Conservation (phyloP, 2,113 vertebrate genomes). For the Hippocampus barbouri region DNA sequence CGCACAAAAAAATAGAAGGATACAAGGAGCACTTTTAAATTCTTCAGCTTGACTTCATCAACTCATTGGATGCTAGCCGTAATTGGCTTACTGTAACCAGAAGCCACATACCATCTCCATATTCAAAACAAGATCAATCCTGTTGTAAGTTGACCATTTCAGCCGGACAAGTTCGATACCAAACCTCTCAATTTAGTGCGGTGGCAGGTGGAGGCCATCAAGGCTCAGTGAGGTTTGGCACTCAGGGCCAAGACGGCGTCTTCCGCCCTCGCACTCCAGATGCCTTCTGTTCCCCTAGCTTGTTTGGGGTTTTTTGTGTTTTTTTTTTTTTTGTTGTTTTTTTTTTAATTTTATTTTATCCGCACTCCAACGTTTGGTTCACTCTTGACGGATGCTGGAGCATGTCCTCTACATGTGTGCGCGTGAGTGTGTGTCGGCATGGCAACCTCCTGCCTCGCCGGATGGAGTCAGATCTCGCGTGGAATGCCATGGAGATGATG, state of each 20-base stretch:
- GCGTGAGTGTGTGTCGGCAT: constrained; percentile 64
- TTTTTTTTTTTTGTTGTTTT: no score
- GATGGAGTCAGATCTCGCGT: constrained; percentile 44
- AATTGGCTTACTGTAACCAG: no score
- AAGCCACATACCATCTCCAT: no score
- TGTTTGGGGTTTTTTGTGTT: not conserved
- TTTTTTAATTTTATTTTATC: constrained; percentile 34
- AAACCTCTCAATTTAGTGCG: not conserved
- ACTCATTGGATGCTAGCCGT: no score
- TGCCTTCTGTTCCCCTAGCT: constrained; percentile 66
- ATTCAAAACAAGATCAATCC: no score
- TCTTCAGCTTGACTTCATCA: no score
- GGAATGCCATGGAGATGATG: constrained; percentile 36
- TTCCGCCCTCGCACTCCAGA: constrained; percentile 60
- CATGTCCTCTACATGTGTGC: constrained; percentile 66
- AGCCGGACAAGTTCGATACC: no score
- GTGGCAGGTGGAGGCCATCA: not conserved
- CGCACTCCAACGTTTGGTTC: constrained; percentile 53
- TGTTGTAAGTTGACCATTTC: no score
- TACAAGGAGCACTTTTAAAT: no score
- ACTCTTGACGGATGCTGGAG: constrained; percentile 63
- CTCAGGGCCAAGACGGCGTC: constrained; percentile 2
- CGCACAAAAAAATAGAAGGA: no score
- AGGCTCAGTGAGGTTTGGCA: not conserved
- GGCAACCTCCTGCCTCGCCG: constrained; percentile 60